Evolutionary conservation across 2,797 vertebrate genomes (phyloP), one percentile per base, ranked within the genome.

Genomic region (Gastrophryne carolinensis): DNA sequence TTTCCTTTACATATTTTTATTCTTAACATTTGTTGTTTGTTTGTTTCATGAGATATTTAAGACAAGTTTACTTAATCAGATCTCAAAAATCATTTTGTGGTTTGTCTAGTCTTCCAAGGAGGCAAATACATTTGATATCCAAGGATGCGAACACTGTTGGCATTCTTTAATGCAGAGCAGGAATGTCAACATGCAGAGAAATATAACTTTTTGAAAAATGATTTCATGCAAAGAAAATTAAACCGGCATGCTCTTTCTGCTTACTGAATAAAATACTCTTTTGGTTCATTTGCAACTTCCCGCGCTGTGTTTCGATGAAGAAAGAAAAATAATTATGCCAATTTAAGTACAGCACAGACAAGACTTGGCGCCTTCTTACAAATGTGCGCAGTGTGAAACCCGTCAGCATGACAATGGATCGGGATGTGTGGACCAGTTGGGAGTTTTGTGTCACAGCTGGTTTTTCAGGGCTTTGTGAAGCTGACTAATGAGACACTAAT

Each of bases 401-500:
- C 30, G 23, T 15, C 41, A 10, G 13, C 8, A 3, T 39, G 26
- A 37, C 54, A 75, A 23, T 32, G 32, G 29, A 39, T 32, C 7
- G 15, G 32, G 34, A 39, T 8, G 39, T 30, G 24, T 35, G 52
- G 52, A 60, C 64, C 49, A 24, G 24, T 39, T 41, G 65, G 34
- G 35, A 67, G 35, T n/a, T 19, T 12, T 9, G 3, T 44, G 34
- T 37, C 56, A 50, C 73, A 69, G 71, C 37, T 5, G 57, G 56
- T 7, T 26, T 32, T 44, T 23, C 21, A 26, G 26, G 41, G 9
- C 27, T 41, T 9, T 30, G n/a, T 61, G n/a, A 52, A 60, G 49
- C 19, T 62, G 73, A 75, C 61, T 29, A 39, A 74, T 66, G 72
- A 54, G 35, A 49, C 26, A 19, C 17, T 56, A 56, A 65, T 35